Conservation (phyloP, 2,113 vertebrate species). For the Macquaria australasica region DNA sequence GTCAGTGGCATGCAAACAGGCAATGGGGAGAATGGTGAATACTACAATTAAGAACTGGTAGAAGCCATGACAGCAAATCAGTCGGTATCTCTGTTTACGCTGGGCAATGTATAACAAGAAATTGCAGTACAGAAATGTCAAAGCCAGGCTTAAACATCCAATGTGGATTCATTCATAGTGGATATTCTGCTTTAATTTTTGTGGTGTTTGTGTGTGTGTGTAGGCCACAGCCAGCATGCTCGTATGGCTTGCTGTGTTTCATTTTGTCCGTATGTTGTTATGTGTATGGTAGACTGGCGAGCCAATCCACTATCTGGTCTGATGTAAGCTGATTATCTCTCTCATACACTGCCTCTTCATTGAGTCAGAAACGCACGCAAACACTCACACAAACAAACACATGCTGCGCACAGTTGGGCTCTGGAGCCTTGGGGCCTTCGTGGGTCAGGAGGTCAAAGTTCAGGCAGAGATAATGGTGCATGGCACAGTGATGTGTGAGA, state of each 20-base stretch:
- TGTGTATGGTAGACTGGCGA: constrained; percentile 42
- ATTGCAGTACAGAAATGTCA: background rate
- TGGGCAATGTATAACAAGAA: background rate
- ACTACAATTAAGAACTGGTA: background rate
- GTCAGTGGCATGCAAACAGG: background rate
- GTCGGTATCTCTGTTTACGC: background rate
- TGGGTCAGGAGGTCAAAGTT: constrained; percentile 66
- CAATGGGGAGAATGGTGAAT: background rate
- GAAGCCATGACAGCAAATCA: background rate
- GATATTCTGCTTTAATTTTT: constrained; percentile 1
- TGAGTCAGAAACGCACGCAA: constrained; percentile 40
- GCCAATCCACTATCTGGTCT: constrained; percentile 55
- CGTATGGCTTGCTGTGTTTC: constrained; percentile 32
- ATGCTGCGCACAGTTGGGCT: constrained; percentile 6
- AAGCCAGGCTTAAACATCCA: background rate
- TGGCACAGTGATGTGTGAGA: constrained; percentile 43
- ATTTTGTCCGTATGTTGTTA: constrained; percentile 46
- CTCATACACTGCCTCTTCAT: constrained; percentile 30
- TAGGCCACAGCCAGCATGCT: constrained; percentile 19
- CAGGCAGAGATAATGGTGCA: constrained; percentile 54
- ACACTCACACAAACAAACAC: constrained; percentile 22
- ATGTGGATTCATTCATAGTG: background rate
- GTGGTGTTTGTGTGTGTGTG: constrained; percentile 3
- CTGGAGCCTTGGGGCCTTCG: constrained; percentile 38
- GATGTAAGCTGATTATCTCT: constrained; percentile 72